Conservation (phyloP, 2,888 invertebrate genomes). For the Apodemia mormo region DNA sequence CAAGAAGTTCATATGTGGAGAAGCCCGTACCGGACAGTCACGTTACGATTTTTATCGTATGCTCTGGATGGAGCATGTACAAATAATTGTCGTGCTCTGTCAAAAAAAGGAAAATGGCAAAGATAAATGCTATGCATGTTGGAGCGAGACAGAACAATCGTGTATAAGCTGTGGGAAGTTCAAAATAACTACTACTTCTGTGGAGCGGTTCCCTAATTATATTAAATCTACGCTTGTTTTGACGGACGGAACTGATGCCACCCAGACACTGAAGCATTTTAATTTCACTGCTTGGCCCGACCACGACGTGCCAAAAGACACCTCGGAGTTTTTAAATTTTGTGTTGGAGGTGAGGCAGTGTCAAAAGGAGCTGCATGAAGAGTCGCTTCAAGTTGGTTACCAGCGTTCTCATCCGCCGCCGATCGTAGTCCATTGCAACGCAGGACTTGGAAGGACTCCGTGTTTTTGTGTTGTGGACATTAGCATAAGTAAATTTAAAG, state of each 20-base stretch:
- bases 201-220: conserved; percentile 7
- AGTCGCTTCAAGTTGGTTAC: neutral
- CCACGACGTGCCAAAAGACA: neutral
- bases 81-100: conserved; percentile 19
- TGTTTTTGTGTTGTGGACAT: neutral
- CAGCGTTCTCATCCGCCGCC: conserved; percentile 1
- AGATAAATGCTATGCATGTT: conserved; percentile 2
- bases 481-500: neutral
- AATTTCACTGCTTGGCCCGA: conserved; percentile 3
- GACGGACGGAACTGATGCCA: neutral
- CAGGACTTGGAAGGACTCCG: neutral
- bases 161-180: conserved; percentile 4
- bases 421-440: conserved; percentile 4
- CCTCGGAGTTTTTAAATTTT: neutral
- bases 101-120: neutral
- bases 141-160: conserved; percentile 12
- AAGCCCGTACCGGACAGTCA: conserved; percentile 2
- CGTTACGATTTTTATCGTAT: conserved; percentile 16
- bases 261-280: neutral
- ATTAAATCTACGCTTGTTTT: conserved; percentile 3
- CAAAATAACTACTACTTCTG: conserved; percentile 6
- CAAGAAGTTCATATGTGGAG: conserved; percentile 16
- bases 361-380: too few relatives aligned
- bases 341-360: neutral
- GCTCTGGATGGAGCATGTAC: conserved; percentile 19